Evolutionary conservation across 2,113 vertebrate species (phyloP), one percentile per base, ranked within the genome.

Genomic region (Neolamprologus toae): DNA sequence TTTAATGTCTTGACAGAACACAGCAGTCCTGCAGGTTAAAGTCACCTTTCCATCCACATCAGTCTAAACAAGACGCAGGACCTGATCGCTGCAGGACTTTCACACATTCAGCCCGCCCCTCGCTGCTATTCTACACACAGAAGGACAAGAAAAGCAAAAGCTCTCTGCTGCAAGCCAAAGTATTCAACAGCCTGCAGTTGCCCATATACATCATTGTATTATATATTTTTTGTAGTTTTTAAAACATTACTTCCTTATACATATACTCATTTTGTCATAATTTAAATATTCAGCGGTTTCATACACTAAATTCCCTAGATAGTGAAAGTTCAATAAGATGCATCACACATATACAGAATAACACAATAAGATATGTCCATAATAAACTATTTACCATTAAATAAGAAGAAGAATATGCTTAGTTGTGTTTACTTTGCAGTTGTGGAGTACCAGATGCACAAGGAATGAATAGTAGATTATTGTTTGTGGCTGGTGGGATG

Each of bases 1-100:
- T 96, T 97, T 96, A 96, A 94, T 95, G 93, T 93, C 86, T 94
- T 84, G 71, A 92, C 83, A 94, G 91, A 93, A 88, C 92, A 91
- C 88, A 92, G 86, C 86, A 82, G 84, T 91, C 87, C 86, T 90
- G 88, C 73, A 57, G 76, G 80, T 90, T 82, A 84, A 86, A 91
- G 28, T 85, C 87, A 57, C 84, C 47, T 26, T 86, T 90, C 59
- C 80, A 81, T 66, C 82, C 81, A 88, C 88, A 92, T 92, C 86
- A 86, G 81, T 63, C 59, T 68, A 51, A 63, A 78, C 81, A 82
- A 82, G 90, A 88, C 83, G 88, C 91, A 95, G 86, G 81, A 80
- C n/a, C 14, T n/a, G 57, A 21, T 26, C 31, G 3, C 81, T 82
- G 82, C 88, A 89, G 49, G 51, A 73, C 9, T 54, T 66, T 83